A percentile compares a stretch with the other conserved stretches of the same genome.
phyloP scores from a whole-genome alignment of 2,113 vertebrate genomes.

The Clarias gariepinus region DNA sequence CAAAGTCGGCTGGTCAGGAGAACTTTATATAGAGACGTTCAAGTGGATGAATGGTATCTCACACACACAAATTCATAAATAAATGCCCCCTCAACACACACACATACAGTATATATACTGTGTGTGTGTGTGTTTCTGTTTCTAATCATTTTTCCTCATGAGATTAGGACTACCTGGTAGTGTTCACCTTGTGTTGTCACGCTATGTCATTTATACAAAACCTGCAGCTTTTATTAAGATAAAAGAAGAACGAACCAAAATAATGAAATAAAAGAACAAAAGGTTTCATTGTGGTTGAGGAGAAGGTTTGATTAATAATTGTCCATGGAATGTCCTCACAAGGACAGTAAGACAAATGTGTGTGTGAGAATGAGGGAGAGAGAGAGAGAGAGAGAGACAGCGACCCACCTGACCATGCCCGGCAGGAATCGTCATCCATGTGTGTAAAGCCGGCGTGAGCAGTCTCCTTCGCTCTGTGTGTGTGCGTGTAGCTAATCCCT shows the following conservation, averaged over 20 bases:
- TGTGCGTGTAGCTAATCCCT: background rate
- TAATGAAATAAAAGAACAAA: background rate
- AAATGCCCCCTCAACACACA: background rate
- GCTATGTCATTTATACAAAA: background rate
- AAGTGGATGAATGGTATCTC: background rate
- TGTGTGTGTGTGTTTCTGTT: background rate
- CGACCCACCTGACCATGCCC: slow-evolving; percentile 10
- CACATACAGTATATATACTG: background rate
- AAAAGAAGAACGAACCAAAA: background rate
- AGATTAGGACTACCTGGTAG: background rate
- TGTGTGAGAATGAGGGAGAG: background rate
- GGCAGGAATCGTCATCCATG: background rate
- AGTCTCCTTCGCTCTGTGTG: background rate
- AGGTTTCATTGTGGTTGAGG: background rate
- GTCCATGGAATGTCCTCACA: background rate
- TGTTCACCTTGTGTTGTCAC: background rate
- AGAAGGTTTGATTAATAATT: background rate
- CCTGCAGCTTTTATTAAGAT: background rate
- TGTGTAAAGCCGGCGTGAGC: background rate
- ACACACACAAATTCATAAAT: background rate
- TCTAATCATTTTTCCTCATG: background rate
- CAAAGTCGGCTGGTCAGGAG: background rate
- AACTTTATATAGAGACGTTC: background rate
- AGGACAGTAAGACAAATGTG: background rate
- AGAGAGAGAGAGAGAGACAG: background rate